These are phyloP conservation scores for Hyalella azteca DNA, from an alignment of 2,888 invertebrate species.

Conservation along the genomic window DNA sequence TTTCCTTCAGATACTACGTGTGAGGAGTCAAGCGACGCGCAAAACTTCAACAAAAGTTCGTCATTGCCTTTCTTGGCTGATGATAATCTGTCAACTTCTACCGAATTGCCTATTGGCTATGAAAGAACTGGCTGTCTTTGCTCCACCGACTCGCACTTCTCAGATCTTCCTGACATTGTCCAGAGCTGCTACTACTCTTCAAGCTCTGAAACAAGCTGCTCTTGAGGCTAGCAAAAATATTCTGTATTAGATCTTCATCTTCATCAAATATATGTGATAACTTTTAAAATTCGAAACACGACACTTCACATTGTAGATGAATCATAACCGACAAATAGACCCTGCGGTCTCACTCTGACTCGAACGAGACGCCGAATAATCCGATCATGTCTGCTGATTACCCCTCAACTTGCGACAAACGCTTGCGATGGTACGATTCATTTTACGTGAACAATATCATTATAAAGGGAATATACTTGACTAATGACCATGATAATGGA, in stretches of 20 bases:
- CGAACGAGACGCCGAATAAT: no score
- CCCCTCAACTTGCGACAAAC: constrained; percentile 16
- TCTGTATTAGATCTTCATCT: no score
- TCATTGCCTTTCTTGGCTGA: constrained; percentile 1
- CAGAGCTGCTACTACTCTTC: constrained; percentile 36
- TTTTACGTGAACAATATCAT: neutral
- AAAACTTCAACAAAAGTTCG: constrained; percentile 2
- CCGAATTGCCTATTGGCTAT: neutral
- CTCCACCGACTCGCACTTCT: neutral
- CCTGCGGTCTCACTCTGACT: no score
- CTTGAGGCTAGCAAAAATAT: neutral
- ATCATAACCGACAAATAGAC: no score
- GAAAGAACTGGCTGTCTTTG: neutral
- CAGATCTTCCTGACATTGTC: constrained; percentile 26
- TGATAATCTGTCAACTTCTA: neutral
- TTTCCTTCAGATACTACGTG: neutral
- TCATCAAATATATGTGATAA: no score
- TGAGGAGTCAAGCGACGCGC: neutral
- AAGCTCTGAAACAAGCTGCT: neutral
- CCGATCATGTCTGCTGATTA: neutral
- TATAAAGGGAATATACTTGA: no score
- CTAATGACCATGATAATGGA: no score
- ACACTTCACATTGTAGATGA: neutral
- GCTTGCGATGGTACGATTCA: constrained; percentile 13
- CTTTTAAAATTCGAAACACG: no score